Evolutionary conservation across 2,888 invertebrate genomes (phyloP).

Genomic region (Drosophila colorata): DNA sequence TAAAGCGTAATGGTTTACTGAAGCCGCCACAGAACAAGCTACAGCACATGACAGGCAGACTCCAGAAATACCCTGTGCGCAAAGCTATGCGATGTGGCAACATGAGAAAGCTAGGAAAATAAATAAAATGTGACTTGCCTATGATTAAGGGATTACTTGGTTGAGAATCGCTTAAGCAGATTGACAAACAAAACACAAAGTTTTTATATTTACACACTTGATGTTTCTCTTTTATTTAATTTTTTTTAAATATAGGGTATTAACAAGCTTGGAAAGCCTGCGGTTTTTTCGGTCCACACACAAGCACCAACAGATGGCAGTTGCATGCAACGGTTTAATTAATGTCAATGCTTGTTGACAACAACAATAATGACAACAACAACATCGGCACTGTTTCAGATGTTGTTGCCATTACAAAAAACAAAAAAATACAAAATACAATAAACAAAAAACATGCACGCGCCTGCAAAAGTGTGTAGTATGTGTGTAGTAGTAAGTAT

Average conservation of each 20-base stretch:
- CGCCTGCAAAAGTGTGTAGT: background rate
- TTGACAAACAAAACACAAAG: no score
- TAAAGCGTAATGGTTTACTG: slow-evolving; percentile 71
- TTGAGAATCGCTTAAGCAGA: no score
- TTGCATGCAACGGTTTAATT: slow-evolving; percentile 74
- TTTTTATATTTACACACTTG: no score
- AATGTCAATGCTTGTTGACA: slow-evolving; percentile 76
- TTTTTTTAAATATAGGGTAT: slow-evolving; percentile 39
- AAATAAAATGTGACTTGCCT: background rate
- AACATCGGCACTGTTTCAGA: slow-evolving; percentile 13
- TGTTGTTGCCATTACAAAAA: slow-evolving; percentile 6
- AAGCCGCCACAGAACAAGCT: slow-evolving; percentile 49
- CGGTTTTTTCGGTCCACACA: slow-evolving; percentile 6
- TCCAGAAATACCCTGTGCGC: slow-evolving; percentile 17
- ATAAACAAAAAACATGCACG: background rate
- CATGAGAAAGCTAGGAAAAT: background rate
- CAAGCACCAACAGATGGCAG: slow-evolving; percentile 43
- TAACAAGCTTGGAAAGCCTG: slow-evolving; percentile 7
- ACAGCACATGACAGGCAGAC: background rate
- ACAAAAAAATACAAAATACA: background rate
- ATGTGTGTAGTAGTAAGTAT: no score
- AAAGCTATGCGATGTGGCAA: no score
- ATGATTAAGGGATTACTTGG: no score
- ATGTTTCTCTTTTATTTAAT: no score
- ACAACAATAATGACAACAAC: slow-evolving; percentile 49